Conservation (phyloP, 2,888 invertebrate species). For the Antheraea yamamai region DNA sequence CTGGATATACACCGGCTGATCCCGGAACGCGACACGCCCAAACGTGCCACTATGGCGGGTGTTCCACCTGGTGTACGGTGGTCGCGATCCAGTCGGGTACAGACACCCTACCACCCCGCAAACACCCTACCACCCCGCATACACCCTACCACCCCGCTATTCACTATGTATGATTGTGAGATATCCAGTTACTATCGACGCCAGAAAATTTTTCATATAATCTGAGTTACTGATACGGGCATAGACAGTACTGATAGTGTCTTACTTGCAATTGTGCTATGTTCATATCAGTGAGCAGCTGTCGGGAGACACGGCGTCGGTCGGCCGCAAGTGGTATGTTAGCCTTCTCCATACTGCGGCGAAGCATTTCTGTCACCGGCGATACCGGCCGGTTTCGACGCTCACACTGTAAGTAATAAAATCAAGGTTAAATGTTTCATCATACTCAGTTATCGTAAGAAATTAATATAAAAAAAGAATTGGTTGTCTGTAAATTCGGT, state of each 20-base stretch:
- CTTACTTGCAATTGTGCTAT: constrained; percentile 89
- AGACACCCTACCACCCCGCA: too few species aligned
- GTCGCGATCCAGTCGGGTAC: too few species aligned
- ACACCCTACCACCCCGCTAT: too few species aligned
- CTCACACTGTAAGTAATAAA: constrained; percentile 52
- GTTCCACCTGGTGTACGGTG: too few species aligned
- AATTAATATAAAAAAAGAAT: too few species aligned
- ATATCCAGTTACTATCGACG: too few species aligned
- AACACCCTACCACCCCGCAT: too few species aligned
- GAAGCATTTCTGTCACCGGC: constrained; percentile 93
- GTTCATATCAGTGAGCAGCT: constrained; percentile 95
- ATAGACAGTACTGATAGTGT: not conserved
- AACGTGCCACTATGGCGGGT: too few species aligned
- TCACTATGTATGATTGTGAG: too few species aligned
- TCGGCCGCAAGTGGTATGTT: constrained; percentile 92
- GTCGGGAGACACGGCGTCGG: constrained; percentile 90
- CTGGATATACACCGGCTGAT: too few species aligned
- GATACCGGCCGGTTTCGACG: constrained; percentile 87
- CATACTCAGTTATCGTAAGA: not conserved
- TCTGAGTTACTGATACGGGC: not conserved
- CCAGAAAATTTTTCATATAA: not conserved
- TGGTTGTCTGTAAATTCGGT: too few species aligned
- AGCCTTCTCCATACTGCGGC: constrained; percentile 90
- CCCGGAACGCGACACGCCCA: too few species aligned
- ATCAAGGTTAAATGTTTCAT: not conserved